Percentiles rank a stretch among this genome's conserved stretches.
phyloP scores from a whole-genome alignment of 2,797 vertebrate species.

The Astyanax mexicanus region DNA sequence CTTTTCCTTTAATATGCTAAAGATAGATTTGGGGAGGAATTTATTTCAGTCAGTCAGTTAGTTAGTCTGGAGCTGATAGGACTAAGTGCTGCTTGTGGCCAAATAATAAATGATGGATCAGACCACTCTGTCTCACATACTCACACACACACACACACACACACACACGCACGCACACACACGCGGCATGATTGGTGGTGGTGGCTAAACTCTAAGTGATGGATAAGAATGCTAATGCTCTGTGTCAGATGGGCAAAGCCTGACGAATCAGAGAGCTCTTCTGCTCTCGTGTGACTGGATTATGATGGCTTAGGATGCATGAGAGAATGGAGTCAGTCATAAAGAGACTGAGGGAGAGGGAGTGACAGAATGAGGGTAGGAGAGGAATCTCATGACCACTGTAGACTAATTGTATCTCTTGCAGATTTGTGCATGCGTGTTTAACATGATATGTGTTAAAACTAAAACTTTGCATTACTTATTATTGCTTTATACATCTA shows the following conservation, averaged over 20 bases:
- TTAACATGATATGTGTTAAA: neutral
- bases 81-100: slow-evolving; percentile 50
- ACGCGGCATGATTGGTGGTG: slow-evolving; percentile 36
- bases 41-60: slow-evolving; percentile 37
- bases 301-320: slow-evolving; percentile 34
- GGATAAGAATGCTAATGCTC: slow-evolving; percentile 68
- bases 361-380: slow-evolving; percentile 33
- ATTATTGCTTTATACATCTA: neutral
- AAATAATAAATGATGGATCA: slow-evolving; percentile 48
- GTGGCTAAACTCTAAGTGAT: slow-evolving; percentile 65
- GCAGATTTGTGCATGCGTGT: neutral
- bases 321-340: slow-evolving; percentile 2
- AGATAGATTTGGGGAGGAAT: neutral
- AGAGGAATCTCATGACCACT: slow-evolving; percentile 7
- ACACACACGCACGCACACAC: slow-evolving; percentile 12
- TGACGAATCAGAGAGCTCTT: slow-evolving; percentile 68
- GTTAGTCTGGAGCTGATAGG: slow-evolving; percentile 54
- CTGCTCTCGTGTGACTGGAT: slow-evolving; percentile 57
- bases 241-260: slow-evolving; percentile 75
- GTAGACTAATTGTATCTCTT: slow-evolving; percentile 1
- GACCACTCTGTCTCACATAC: slow-evolving; percentile 17
- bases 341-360: neutral
- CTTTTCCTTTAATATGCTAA: neutral
- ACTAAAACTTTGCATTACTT: neutral
- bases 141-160: slow-evolving; percentile 8